Conservation (phyloP, 2,797 vertebrate genomes). For the Enteromius radiatus region DNA sequence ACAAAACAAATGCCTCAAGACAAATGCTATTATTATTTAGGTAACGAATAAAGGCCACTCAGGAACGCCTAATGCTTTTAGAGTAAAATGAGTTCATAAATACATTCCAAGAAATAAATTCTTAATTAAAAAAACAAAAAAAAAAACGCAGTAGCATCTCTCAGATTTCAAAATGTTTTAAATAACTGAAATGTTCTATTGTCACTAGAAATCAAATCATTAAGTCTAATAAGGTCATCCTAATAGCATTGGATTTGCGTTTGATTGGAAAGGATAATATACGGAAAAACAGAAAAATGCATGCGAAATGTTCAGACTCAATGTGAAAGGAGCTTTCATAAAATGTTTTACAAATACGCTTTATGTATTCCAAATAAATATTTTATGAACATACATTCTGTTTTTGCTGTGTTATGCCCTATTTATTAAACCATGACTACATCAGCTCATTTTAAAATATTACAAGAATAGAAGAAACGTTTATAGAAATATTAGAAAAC, state of each 20-base stretch:
- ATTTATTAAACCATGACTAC: background rate
- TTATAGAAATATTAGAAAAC: background rate
- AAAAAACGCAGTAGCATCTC: background rate
- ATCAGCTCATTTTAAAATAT: background rate
- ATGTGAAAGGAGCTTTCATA: background rate
- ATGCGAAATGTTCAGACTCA: too few relatives aligned
- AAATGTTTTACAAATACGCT: background rate
- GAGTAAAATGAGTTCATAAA: background rate
- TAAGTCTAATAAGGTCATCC: background rate
- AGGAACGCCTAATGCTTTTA: background rate
- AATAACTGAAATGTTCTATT: background rate
- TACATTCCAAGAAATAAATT: background rate
- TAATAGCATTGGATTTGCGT: too few relatives aligned
- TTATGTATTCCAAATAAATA: background rate
- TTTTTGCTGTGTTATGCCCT: background rate
- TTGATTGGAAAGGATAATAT: too few relatives aligned
- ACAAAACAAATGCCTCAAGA: background rate
- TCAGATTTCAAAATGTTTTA: background rate
- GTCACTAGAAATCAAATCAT: background rate
- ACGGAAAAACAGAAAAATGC: too few relatives aligned
- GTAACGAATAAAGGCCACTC: background rate
- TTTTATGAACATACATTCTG: background rate
- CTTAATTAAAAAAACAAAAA: background rate
- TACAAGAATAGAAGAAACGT: slow-evolving; percentile 9
- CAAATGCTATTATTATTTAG: background rate